phyloP scores from a whole-genome alignment of 2,888 invertebrate species.

The Andrena praecox region DNA sequence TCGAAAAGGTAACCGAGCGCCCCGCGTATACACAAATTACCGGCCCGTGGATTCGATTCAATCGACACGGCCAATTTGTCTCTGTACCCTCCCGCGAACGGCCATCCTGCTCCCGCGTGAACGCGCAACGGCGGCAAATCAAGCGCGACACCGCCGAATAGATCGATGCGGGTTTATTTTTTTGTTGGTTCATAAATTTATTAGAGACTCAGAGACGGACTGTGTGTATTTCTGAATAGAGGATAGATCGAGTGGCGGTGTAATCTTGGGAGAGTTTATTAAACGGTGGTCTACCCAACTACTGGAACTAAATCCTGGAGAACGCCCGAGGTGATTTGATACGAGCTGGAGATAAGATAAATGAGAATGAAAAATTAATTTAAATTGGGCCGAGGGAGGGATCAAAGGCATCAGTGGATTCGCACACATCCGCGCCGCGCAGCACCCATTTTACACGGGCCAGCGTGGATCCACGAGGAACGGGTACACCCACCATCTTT shows the following conservation, averaged over 20 bases:
- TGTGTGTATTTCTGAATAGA: too few relatives aligned
- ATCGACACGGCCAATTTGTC: slow-evolving; percentile 34
- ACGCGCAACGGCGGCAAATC: not conserved
- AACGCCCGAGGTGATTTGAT: not conserved
- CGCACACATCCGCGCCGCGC: slow-evolving; percentile 29
- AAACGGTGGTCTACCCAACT: not conserved
- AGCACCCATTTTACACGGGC: slow-evolving; percentile 34
- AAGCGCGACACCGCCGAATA: too few relatives aligned
- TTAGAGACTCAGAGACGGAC: too few relatives aligned
- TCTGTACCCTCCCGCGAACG: not conserved
- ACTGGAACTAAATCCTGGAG: not conserved
- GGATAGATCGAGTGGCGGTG: too few relatives aligned
- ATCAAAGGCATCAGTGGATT: slow-evolving; percentile 33
- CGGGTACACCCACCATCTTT: slow-evolving; percentile 63
- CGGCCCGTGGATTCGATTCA: slow-evolving; percentile 34
- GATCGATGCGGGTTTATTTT: not conserved
- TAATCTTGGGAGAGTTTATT: not conserved
- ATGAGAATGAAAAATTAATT: slow-evolving; percentile 5
- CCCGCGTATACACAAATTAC: slow-evolving; percentile 40
- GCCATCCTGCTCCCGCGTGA: slow-evolving; percentile 6
- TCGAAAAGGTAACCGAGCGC: slow-evolving; percentile 54
- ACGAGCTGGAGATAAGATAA: not conserved
- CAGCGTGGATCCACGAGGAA: slow-evolving; percentile 32
- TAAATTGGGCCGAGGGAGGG: not conserved
- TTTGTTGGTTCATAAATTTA: too few relatives aligned